phyloP scores from a whole-genome alignment of 2,888 invertebrate species.

The Lasioglossum lativentre region DNA sequence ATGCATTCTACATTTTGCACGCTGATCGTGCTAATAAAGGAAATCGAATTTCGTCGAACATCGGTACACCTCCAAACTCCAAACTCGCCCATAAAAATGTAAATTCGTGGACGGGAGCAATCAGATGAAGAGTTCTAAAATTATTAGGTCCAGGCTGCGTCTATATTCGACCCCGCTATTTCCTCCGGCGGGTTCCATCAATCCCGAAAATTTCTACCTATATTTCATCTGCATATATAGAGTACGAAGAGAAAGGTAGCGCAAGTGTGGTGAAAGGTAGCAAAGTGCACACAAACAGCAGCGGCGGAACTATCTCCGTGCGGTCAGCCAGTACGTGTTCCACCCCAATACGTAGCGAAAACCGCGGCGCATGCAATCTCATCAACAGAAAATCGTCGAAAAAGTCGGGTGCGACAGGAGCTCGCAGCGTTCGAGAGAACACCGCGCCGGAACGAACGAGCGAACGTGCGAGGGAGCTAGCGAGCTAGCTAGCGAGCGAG shows the following conservation, averaged over 20 bases:
- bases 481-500: neutral
- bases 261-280: constrained; percentile 11
- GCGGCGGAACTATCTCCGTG: constrained; percentile 14
- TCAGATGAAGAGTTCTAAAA: constrained; percentile 5
- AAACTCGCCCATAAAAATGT: neutral
- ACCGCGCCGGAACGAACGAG: neutral
- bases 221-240: constrained; percentile 21
- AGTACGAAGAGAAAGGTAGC: neutral
- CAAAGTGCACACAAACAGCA: constrained; percentile 19
- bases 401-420: constrained; percentile 8
- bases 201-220: constrained; percentile 15
- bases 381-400: constrained; percentile 30
- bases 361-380: constrained; percentile 32
- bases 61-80: neutral
- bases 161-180: neutral
- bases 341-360: constrained; percentile 23
- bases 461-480: neutral
- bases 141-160: constrained; percentile 5
- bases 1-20: neutral
- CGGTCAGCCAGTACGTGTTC: constrained; percentile 14
- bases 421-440: neutral
- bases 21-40: neutral
- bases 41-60: neutral
- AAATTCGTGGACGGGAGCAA: neutral
- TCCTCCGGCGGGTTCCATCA: constrained; percentile 9